Evolutionary conservation across 2,113 vertebrate genomes (phyloP).

Genomic region (Harpagus bidentatus): DNA sequence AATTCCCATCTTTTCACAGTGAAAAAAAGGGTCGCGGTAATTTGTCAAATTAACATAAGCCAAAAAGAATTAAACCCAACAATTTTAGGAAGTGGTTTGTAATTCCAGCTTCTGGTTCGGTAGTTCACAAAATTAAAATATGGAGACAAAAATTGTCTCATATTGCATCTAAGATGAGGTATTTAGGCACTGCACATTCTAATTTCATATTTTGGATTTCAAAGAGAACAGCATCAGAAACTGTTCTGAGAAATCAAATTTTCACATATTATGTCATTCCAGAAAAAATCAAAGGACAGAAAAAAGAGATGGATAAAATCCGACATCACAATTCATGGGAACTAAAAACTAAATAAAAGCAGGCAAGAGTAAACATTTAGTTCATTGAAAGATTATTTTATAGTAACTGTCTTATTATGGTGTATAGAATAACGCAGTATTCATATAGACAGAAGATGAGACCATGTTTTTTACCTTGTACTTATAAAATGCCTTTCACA

Average conservation of each 20-base stretch:
- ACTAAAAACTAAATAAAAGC: neutral
- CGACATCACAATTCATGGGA: neutral
- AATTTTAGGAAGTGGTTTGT: neutral
- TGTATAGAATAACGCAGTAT: neutral
- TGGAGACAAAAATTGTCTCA: neutral
- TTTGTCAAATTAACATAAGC: neutral
- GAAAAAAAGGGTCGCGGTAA: neutral
- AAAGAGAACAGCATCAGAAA: neutral
- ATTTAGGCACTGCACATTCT: neutral
- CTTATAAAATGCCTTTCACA: neutral
- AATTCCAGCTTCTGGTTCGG: neutral
- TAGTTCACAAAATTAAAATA: neutral
- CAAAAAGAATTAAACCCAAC: neutral
- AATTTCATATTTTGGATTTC: neutral
- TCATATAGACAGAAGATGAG: neutral
- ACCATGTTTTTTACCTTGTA: neutral
- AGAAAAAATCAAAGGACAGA: neutral
- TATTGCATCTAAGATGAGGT: neutral
- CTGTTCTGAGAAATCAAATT: neutral
- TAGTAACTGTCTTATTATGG: neutral
- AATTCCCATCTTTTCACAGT: neutral
- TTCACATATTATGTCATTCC: neutral
- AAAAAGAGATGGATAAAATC: neutral
- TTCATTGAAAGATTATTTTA: neutral
- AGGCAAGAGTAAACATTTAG: neutral